A percentile compares a stretch with the other conserved stretches of the same genome.
These are phyloP conservation scores for Drosophila littoralis DNA, from an alignment of 1,140 invertebrate species.

Conservation along the genomic window DNA sequence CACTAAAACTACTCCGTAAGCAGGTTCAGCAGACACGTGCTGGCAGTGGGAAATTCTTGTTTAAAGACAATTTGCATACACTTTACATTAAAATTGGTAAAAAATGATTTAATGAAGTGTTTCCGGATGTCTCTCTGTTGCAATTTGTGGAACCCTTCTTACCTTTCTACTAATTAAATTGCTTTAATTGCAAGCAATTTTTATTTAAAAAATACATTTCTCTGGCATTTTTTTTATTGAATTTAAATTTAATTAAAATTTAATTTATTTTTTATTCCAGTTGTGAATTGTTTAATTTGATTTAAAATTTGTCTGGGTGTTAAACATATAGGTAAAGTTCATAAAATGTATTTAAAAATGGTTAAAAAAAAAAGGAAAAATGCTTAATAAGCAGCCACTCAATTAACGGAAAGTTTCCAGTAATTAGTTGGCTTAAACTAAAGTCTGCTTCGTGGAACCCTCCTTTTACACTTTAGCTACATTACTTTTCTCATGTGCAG, in stretches of 20 bases:
- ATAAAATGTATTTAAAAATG: not conserved
- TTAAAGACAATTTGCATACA: no score
- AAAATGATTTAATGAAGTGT: no score
- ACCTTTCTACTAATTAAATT: not conserved
- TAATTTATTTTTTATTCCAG: slow-evolving; percentile 2
- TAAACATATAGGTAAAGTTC: not conserved
- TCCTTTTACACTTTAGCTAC: slow-evolving; percentile 17
- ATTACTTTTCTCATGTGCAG: slow-evolving; percentile 58
- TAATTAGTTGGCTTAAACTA: slow-evolving; percentile 74
- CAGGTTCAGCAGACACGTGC: no score
- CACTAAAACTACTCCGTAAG: not conserved
- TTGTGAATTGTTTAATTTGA: slow-evolving; percentile 4
- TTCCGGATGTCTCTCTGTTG: not conserved
- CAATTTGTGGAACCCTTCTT: not conserved
- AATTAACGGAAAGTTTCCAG: slow-evolving; percentile 63
- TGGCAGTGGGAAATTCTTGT: no score
- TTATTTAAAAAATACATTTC: slow-evolving; percentile 7
- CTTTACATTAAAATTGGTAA: no score
- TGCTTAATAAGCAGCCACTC: slow-evolving; percentile 61
- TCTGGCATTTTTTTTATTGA: not conserved
- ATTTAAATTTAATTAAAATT: slow-evolving; percentile 17
- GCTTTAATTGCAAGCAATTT: slow-evolving; percentile 13
- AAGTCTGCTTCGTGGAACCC: slow-evolving; percentile 29
- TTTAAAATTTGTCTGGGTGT: not conserved
- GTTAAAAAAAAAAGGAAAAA: slow-evolving; percentile 12